Conservation (phyloP, 1,140 invertebrate species). For the Galendromus occidentalis region DNA sequence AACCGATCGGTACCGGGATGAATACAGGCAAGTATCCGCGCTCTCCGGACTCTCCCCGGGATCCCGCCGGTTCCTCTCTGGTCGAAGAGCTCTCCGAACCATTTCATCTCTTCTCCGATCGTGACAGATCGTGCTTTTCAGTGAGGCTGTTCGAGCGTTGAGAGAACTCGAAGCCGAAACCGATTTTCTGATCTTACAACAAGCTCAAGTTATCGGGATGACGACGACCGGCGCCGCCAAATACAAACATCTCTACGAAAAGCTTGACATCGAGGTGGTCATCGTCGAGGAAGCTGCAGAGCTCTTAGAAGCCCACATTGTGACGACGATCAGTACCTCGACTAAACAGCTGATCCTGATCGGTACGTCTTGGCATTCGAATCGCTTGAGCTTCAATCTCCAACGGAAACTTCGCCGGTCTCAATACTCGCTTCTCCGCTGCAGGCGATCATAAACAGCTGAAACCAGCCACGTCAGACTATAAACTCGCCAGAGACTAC, state of each 20-base stretch:
- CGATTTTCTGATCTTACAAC: not conserved
- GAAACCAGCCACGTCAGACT: constrained; percentile 17
- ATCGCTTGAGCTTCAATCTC: too few relatives aligned
- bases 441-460: constrained; percentile 33
- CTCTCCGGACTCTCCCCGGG: not conserved
- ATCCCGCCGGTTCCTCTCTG: not conserved
- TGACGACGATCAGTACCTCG: constrained; percentile 43
- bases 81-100: too few relatives aligned
- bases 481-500: constrained; percentile 22
- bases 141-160: not conserved
- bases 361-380: constrained; percentile 37
- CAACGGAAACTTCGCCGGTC: too few relatives aligned
- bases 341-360: constrained; percentile 63
- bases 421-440: constrained; percentile 34
- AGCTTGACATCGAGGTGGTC: constrained; percentile 38
- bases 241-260: constrained; percentile 36
- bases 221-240: constrained; percentile 55
- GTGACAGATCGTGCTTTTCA: not conserved
- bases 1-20: not conserved
- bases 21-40: not conserved
- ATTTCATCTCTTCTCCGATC: too few relatives aligned
- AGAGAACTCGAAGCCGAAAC: not conserved
- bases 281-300: constrained; percentile 70
- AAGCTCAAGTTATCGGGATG: constrained; percentile 39
- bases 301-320: constrained; percentile 52